These are phyloP conservation scores for Pelecanoides urinatrix DNA, from an alignment of 2,113 vertebrate species.

Conservation along the genomic window DNA sequence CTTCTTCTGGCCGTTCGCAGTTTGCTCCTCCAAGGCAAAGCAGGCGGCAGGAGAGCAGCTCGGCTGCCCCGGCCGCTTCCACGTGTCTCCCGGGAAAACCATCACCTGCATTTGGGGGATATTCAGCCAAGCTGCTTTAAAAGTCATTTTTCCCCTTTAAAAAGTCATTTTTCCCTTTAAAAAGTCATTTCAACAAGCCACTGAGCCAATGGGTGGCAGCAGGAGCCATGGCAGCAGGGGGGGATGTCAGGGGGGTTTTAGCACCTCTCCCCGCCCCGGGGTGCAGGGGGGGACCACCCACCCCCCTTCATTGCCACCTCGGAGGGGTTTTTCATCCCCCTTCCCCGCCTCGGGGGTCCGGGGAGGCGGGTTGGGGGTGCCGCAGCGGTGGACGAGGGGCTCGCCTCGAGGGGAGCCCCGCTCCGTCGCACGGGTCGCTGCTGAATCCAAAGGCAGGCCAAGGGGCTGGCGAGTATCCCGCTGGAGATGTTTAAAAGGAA, in stretches of 20 bases:
- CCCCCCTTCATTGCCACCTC: not conserved
- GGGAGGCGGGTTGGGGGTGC: not conserved
- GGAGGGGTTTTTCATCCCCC: not conserved
- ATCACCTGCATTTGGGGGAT: rapidly evolving
- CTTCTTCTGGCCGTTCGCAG: not conserved
- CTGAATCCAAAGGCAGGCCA: not conserved
- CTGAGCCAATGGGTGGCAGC: not conserved
- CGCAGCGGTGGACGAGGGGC: too few relatives aligned
- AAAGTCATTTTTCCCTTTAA: not conserved
- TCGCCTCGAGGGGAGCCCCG: not conserved
- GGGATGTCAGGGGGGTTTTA: rapidly evolving
- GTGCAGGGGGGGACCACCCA: rapidly evolving
- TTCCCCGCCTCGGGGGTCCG: rapidly evolving
- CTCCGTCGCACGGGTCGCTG: not conserved
- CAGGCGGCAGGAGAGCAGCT: not conserved
- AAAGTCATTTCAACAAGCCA: not conserved
- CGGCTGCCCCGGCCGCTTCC: not conserved
- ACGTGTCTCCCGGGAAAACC: not conserved
- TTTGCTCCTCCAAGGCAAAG: not conserved
- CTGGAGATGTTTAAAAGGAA: not conserved
- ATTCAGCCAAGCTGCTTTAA: not conserved
- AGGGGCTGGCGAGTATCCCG: rapidly evolving
- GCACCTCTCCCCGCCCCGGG: not conserved
- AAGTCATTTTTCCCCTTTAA: not conserved
- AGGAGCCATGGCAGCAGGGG: not conserved